Evolutionary conservation across 2,113 vertebrate species (phyloP), one percentile per base, ranked within the genome.

Genomic region (Anas platyrhynchos): DNA sequence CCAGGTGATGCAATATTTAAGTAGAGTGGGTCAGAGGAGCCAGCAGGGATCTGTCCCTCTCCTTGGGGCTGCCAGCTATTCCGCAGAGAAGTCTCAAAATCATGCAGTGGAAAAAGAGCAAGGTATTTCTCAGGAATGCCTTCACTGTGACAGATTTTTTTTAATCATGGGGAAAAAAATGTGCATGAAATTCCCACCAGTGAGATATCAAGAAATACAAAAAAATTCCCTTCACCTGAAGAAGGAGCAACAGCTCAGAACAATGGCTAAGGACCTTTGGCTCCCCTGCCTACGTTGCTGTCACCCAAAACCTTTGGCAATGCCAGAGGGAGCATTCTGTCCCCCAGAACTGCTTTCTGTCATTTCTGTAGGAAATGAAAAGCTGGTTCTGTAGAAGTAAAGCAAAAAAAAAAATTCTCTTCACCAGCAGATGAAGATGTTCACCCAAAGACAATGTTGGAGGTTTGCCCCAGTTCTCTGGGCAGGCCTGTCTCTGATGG

Each of bases 11-110:
- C 27, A 58, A 15, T 46, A 48, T 63, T 89, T 34, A 84, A 82
- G 13, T 29, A 13, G 16, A 91, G 13, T 10, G 23, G 34, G 26
- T 44, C 41, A 86, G 46, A 89, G n/a, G 4, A 88, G 43, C 13
- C 48, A 83, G 20, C 1, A 76, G 15, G 4, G 11, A 5, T 25
- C 71, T 21, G 46, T 48, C 29, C 32, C 18, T 59, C 14, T 41
- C 13, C 17, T 5, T 0, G 0, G 8, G 20, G 31, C 63, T 90
- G 23, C 23, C 54, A 62, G 16, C 41, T 29, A 62, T 4, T 16
- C 14, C 26, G 13, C 44, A 86, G 13, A 75, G 48, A 62, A 65
- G 38, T 50, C 34, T 34, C 71, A 78, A 58, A 92, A 63, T 15
- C n/a, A 62, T 2, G 11, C 32, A 61, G 13, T 38, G 22, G 62